Evolutionary conservation across 53 echinoderm and acorn worm genomes (phyloP).

Genomic region (Holothuria leucospilota): DNA sequence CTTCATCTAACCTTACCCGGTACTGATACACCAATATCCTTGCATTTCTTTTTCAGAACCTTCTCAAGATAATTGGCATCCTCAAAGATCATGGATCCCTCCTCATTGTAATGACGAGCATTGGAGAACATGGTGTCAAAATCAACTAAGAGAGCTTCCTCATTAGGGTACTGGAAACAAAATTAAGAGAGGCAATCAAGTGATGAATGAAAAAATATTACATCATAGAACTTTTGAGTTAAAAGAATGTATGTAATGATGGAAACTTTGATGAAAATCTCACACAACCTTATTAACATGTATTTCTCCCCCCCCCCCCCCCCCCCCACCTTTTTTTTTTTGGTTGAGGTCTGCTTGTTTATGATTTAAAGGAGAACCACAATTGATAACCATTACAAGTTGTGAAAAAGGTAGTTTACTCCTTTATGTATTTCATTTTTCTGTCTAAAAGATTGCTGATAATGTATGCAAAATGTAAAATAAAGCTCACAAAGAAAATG

Average conservation of each 20-base stretch:
- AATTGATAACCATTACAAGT: no score
- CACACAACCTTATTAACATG: background rate
- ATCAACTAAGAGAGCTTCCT: conserved; percentile 77
- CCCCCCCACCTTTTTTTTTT: no score
- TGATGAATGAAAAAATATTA: background rate
- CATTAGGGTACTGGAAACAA: conserved; percentile 62
- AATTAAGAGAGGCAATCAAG: background rate
- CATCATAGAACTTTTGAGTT: background rate
- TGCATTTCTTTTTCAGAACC: conserved; percentile 83
- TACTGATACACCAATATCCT: conserved; percentile 68
- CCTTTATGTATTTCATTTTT: no score
- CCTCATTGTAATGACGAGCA: conserved; percentile 96
- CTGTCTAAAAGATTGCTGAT: no score
- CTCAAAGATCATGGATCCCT: conserved; percentile 88
- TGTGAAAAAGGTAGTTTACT: no score
- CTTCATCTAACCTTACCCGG: conserved; percentile 61
- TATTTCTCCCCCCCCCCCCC: no score
- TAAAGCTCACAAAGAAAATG: no score
- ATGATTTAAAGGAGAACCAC: no score
- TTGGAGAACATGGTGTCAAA: conserved; percentile 90
- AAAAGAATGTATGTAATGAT: background rate
- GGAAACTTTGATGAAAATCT: background rate
- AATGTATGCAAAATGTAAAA: no score
- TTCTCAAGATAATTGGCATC: conserved; percentile 89
- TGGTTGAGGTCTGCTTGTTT: no score